phyloP scores from a whole-genome alignment of 92 coral and sea anemone genomes.

The Virgularia gustaviana region DNA sequence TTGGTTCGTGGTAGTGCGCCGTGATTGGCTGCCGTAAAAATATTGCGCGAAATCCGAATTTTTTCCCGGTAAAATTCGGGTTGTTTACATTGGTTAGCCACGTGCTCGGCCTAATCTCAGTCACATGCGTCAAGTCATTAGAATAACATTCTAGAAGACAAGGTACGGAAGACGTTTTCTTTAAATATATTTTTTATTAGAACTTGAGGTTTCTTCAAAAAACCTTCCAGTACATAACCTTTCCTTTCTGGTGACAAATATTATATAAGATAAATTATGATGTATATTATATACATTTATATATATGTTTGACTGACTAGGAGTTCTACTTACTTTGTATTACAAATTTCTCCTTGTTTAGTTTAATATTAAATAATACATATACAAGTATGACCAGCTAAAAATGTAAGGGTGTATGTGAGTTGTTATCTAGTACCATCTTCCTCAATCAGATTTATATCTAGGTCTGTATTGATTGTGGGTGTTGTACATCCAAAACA shows the following conservation, averaged over 20 bases:
- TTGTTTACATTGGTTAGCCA: constrained; percentile 28
- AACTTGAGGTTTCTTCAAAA: constrained; percentile 2
- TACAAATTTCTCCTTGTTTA: not conserved
- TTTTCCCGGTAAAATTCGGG: constrained; percentile 15
- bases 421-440: constrained; percentile 20
- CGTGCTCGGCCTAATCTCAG: constrained; percentile 9
- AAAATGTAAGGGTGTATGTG: constrained; percentile 1
- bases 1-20: not conserved
- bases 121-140: not conserved
- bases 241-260: not conserved
- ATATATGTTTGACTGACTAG: not conserved
- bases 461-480: constrained; percentile 10
- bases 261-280: constrained; percentile 2
- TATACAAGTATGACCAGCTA: constrained; percentile 14
- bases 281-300: constrained; percentile 18
- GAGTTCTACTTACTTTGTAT: constrained; percentile 1
- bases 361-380: constrained; percentile 7
- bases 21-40: constrained; percentile 28
- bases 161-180: not conserved
- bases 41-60: constrained; percentile 37
- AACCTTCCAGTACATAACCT: constrained; percentile 3
- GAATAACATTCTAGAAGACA: not conserved
- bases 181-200: constrained; percentile 14
- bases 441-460: constrained; percentile 38
- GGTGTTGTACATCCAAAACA: not conserved